A percentile compares a stretch with the other conserved stretches of the same genome.
These are phyloP conservation scores for Acrocephalus scirpaceus DNA, from an alignment of 2,797 vertebrate species.

Conservation along the genomic window DNA sequence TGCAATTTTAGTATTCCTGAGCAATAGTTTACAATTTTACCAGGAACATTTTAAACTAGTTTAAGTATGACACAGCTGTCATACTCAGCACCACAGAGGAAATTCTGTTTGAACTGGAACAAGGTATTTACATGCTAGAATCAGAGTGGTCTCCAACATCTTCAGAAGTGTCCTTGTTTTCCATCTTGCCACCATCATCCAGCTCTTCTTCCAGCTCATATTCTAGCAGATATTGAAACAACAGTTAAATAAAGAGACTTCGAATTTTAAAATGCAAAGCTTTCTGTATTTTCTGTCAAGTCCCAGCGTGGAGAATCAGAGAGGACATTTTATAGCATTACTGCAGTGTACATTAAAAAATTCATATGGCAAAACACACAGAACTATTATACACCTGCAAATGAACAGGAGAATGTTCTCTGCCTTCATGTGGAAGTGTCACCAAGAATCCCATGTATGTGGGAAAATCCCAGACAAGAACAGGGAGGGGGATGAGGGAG, in stretches of 20 bases:
- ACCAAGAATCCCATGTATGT: not conserved
- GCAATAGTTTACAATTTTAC: not conserved
- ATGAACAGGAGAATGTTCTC: not conserved
- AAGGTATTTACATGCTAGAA: constrained; percentile 58
- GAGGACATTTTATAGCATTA: not conserved
- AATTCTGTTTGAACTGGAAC: not conserved
- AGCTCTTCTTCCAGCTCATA: not conserved
- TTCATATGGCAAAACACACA: not conserved
- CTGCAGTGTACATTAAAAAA: not conserved
- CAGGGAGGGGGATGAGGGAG: not conserved
- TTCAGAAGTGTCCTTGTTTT: not conserved
- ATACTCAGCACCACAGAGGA: not conserved
- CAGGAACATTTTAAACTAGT: not conserved
- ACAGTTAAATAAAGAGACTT: not conserved
- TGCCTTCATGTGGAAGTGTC: not conserved
- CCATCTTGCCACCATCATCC: not conserved
- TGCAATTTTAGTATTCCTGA: not conserved
- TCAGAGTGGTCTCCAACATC: not conserved
- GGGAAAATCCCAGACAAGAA: not conserved
- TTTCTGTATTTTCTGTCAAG: not conserved
- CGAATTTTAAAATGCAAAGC: not conserved
- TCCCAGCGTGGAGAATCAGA: not conserved
- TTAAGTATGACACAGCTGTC: not conserved
- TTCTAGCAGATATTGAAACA: constrained; percentile 27
- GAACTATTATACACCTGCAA: not conserved